phyloP scores from a whole-genome alignment of 2,888 invertebrate species.

The Philonicus albiceps region DNA sequence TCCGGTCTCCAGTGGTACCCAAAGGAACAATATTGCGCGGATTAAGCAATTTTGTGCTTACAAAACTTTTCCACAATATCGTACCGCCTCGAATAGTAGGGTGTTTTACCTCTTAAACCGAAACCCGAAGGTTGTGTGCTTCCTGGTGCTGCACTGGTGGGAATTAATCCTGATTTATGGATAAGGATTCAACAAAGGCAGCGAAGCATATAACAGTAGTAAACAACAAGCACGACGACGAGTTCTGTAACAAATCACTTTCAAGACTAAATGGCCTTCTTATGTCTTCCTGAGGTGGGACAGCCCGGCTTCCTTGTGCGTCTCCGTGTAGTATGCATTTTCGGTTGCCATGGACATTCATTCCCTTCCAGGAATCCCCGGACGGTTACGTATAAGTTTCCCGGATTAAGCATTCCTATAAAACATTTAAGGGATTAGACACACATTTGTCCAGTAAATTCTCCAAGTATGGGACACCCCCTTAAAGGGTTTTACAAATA shows the following conservation, averaged over 20 bases:
- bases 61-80: constrained; percentile 29
- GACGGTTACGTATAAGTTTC: not conserved
- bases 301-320: not conserved
- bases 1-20: constrained; percentile 13
- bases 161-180: constrained; percentile 47
- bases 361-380: not conserved
- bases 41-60: constrained; percentile 46
- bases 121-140: not conserved
- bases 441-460: not conserved
- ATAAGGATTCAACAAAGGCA: constrained; percentile 37
- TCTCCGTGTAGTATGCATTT: constrained; percentile 9
- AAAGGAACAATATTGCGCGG: constrained; percentile 44
- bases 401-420: not conserved
- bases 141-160: constrained; percentile 39
- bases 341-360: not conserved
- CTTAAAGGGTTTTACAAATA: not conserved
- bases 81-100: not conserved
- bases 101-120: not conserved
- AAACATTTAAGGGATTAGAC: not conserved
- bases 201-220: constrained; percentile 30
- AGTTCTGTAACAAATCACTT: constrained; percentile 43
- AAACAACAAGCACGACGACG: constrained; percentile 40
- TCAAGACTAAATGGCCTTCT: constrained; percentile 36
- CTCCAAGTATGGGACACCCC: not conserved
- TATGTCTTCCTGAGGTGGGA: constrained; percentile 8